phyloP scores from a whole-genome alignment of 2,797 vertebrate genomes.

The Galago senegalensis region DNA sequence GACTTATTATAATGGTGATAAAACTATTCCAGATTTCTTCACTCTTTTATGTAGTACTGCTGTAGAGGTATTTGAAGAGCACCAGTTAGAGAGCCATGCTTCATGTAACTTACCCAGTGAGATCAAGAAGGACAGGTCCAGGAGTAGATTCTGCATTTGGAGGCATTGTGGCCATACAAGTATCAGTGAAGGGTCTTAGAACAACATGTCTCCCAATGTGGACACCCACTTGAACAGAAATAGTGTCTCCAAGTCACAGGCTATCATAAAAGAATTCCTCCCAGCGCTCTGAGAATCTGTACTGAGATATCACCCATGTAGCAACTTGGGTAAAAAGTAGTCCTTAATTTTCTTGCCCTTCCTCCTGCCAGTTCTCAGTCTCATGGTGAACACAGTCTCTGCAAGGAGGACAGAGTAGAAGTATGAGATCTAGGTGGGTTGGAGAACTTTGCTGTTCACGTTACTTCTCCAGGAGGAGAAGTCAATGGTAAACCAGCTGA shows the following conservation, averaged over 20 bases:
- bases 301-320: not conserved
- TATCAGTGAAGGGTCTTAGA: not conserved
- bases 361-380: not conserved
- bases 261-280: not conserved
- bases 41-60: not conserved
- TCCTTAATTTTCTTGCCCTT: not conserved
- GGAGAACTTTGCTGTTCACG: slow-evolving; percentile 30
- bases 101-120: not conserved
- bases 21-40: slow-evolving; percentile 31
- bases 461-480: not conserved
- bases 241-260: not conserved
- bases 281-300: not conserved
- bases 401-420: not conserved
- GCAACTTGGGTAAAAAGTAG: not conserved
- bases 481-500: slow-evolving; percentile 44
- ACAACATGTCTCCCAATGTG: not conserved
- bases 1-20: not conserved
- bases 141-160: not conserved
- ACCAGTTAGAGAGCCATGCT: not conserved
- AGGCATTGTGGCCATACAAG: not conserved
- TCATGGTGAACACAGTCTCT: not conserved
- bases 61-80: not conserved
- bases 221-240: not conserved
- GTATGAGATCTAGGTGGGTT: not conserved
- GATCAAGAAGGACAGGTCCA: not conserved